phyloP scores from a whole-genome alignment of 2,888 invertebrate species.

The Macrosiphum euphorbiae region DNA sequence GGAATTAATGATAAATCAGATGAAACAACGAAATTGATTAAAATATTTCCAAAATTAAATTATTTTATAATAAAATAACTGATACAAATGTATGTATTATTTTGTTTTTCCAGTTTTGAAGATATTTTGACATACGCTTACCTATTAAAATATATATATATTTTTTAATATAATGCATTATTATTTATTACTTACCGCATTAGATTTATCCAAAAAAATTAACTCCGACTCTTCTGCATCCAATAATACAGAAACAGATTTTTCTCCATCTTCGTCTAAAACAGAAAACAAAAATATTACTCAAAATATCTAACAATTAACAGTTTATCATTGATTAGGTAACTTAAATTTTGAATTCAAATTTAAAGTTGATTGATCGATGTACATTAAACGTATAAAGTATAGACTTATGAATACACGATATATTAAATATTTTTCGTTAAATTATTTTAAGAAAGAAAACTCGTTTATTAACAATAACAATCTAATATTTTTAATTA shows the following conservation, averaged over 20 bases:
- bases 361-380: not conserved
- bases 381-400: not conserved
- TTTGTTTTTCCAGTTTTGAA: not conserved
- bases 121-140: not conserved
- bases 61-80: not conserved
- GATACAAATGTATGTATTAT: not conserved
- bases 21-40: not conserved
- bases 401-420: not conserved
- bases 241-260: slow-evolving; percentile 86
- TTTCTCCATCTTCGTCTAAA: slow-evolving; percentile 87
- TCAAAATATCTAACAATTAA: not conserved
- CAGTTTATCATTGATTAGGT: not conserved
- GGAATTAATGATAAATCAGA: not conserved
- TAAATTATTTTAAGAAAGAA: not conserved
- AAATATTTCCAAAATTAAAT: not conserved
- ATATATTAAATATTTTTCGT: not conserved
- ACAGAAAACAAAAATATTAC: slow-evolving; percentile 32
- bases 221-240: slow-evolving; percentile 92
- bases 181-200: slow-evolving; percentile 71
- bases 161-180: not conserved
- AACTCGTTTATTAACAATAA: not conserved
- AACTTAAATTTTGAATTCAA: not conserved
- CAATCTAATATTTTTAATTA: not conserved
- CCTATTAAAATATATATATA: not conserved
- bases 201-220: slow-evolving; percentile 87